Base-by-base conservation (phyloP, 2,888 invertebrate genomes). In the Onthophagus sagittarius region DNA sequence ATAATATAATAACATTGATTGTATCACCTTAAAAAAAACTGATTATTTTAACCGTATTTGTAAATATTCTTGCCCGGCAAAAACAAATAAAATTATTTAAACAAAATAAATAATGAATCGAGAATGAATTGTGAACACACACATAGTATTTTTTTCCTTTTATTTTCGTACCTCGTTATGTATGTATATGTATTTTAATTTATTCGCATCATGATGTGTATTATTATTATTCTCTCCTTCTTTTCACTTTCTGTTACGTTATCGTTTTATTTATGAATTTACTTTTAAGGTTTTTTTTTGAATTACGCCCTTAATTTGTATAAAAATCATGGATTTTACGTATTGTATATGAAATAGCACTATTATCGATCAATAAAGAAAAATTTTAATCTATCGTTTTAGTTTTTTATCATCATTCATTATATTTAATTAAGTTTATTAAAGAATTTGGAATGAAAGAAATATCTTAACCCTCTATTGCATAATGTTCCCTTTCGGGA, bases 1-100 rank as follows among this genome's bases (percentile, higher is more conserved):
- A 77, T 23, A 23, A 23, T 77, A 75, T 73, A 70, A 9, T 53
- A 53, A 53, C 6, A 53, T 53, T 11, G 11, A 64, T 64, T 64
- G 13, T 64, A 64, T 64, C 23, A 15, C 15, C 64, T 53, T 53
- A 53, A 53, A 53, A 53, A 53, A 53, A 53, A 53, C 39, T 53
- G 63, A 63, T 65, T 32, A 65, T 65, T 65, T 31, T 65, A 31
- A 15, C n/a, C 15, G 15, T 15, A 65, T 65, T 32, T 23, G 64
- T 23, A 15, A 11, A 64, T 15, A 53, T 53, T 53, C 39, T 53
- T 53, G 39, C 39, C 39, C 39, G 39, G 2, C 11, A 53, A 53
- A 53, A 9, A 53, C 7, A 53, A 53, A 53, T 53, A 53, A 53
- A 11, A 53, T 9, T 53, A 4, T 11, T 53, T 53, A 53, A 53